A percentile compares a stretch with the other conserved stretches of the same genome.
These are phyloP conservation scores for Rhinichthys osculus DNA, from an alignment of 2,797 vertebrate species.

Conservation along the genomic window DNA sequence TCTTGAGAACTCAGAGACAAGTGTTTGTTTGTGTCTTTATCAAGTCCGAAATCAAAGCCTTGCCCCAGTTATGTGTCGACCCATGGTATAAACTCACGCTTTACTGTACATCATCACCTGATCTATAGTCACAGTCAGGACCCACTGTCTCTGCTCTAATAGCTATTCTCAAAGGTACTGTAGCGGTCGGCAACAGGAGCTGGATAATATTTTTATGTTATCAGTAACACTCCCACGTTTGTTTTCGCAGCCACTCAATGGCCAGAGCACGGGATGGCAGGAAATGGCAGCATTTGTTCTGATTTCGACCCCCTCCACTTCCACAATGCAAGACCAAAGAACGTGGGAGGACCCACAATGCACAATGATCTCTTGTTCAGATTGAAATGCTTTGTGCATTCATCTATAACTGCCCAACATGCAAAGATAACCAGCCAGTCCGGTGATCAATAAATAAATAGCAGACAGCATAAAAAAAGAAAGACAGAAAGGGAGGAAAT, in stretches of 20 bases:
- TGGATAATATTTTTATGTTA: constrained; percentile 66
- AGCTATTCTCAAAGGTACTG: constrained; percentile 60
- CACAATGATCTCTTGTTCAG: constrained; percentile 70
- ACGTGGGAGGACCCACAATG: constrained; percentile 61
- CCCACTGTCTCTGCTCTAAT: constrained; percentile 61
- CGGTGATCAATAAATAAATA: constrained; percentile 75
- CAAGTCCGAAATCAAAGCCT: constrained; percentile 45
- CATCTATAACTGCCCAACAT: constrained; percentile 71
- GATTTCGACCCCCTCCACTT: constrained; percentile 48
- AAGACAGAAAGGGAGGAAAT: constrained; percentile 23
- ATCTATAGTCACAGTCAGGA: constrained; percentile 53
- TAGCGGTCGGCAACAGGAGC: constrained; percentile 58
- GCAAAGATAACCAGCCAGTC: constrained; percentile 74
- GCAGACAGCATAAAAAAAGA: constrained; percentile 66
- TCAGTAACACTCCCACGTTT: constrained; percentile 62
- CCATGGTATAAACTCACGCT: constrained; percentile 41
- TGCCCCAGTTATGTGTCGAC: constrained; percentile 33
- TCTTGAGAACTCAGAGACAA: constrained; percentile 33
- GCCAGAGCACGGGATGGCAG: constrained; percentile 70
- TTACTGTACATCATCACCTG: constrained; percentile 54
- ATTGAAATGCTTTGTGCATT: constrained; percentile 69
- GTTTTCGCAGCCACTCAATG: constrained; percentile 62
- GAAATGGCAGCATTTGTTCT: constrained; percentile 71
- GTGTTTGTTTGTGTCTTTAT: constrained; percentile 47
- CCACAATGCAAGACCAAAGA: constrained; percentile 50